Conservation (phyloP, 1,140 invertebrate species). For the Pararge aegeria region DNA sequence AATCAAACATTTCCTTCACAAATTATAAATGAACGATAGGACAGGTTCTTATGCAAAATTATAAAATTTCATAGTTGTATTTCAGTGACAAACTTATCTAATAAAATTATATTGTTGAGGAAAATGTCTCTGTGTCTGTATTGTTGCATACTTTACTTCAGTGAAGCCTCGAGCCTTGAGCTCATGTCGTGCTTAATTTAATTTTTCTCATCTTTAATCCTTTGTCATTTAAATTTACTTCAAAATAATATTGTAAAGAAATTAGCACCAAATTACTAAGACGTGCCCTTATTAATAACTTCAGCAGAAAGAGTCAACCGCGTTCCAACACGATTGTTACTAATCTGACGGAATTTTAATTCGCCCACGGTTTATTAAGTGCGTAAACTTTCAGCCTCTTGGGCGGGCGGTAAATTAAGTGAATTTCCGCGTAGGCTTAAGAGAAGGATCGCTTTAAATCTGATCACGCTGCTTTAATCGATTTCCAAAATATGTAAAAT, state of each 20-base stretch:
- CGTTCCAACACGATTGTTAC: slow-evolving; percentile 66
- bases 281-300: slow-evolving; percentile 38
- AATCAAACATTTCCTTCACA: no score
- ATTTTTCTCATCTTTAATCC: no score
- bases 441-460: slow-evolving; percentile 42
- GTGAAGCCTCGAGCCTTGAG: no score
- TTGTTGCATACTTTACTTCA: no score
- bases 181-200: no score
- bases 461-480: slow-evolving; percentile 12
- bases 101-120: no score
- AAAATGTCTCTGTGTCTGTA: no score
- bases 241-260: not conserved
- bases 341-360: slow-evolving; percentile 75
- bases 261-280: not conserved
- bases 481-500: not conserved
- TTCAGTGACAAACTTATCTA: no score
- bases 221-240: not conserved
- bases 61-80: no score
- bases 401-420: slow-evolving; percentile 65
- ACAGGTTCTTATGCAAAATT: no score
- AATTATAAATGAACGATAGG: no score
- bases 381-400: slow-evolving; percentile 69
- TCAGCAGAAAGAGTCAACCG: slow-evolving; percentile 58
- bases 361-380: slow-evolving; percentile 72
- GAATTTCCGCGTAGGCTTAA: slow-evolving; percentile 57